Evolutionary conservation across 2,888 invertebrate genomes (phyloP).

Genomic region (Cephalotes varians): DNA sequence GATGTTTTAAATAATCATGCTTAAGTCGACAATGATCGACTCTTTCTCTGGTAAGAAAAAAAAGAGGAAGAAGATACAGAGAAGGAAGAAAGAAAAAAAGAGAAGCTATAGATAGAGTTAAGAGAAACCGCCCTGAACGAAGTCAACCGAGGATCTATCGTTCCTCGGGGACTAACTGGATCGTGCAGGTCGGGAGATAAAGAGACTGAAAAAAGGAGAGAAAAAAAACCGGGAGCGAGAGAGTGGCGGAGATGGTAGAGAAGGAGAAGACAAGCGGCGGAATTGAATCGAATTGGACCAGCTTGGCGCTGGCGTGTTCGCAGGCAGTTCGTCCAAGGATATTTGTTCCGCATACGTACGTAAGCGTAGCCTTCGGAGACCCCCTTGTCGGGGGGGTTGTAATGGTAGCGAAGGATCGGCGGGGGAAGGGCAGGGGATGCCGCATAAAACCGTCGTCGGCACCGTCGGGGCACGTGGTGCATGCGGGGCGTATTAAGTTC

Average conservation of each 20-base stretch:
- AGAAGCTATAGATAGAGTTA: slow-evolving; percentile 48
- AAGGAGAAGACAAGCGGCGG: slow-evolving; percentile 59
- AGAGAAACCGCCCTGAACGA: slow-evolving; percentile 78
- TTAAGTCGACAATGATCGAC: slow-evolving; percentile 29
- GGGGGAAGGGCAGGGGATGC: slow-evolving; percentile 48
- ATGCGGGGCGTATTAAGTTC: slow-evolving; percentile 73
- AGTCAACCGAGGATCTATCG: slow-evolving; percentile 83
- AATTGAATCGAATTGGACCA: slow-evolving; percentile 82
- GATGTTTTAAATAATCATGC: slow-evolving; percentile 15
- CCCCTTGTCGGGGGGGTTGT: slow-evolving; percentile 63
- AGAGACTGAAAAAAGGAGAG: slow-evolving; percentile 66
- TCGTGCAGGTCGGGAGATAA: slow-evolving; percentile 74
- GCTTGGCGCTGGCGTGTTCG: slow-evolving; percentile 79
- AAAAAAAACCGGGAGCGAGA: slow-evolving; percentile 45
- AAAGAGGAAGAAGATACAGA: not conserved
- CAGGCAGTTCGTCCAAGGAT: slow-evolving; percentile 82
- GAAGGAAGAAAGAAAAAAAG: slow-evolving; percentile 24
- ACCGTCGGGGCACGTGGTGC: slow-evolving; percentile 68
- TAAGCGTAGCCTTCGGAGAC: slow-evolving; percentile 75
- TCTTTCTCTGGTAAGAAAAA: slow-evolving; percentile 15
- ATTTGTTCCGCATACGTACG: slow-evolving; percentile 77
- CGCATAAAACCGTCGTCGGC: slow-evolving; percentile 52
- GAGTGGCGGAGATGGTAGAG: slow-evolving; percentile 40
- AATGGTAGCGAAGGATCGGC: slow-evolving; percentile 73
- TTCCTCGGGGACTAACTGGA: slow-evolving; percentile 81